These are phyloP conservation scores for Ia io DNA, from an alignment of 2,113 vertebrate species.

Conservation along the genomic window DNA sequence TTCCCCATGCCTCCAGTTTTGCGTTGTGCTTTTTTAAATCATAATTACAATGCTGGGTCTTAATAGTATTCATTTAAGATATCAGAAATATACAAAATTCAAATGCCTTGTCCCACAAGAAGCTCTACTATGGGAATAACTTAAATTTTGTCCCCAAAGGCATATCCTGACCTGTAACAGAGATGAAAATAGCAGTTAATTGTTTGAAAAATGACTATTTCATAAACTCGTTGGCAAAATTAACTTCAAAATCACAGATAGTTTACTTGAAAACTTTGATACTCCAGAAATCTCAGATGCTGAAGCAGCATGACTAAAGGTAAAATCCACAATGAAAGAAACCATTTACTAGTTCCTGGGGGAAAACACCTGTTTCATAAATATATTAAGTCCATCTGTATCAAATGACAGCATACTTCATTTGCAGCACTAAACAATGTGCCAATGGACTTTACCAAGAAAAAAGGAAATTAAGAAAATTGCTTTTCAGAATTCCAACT, in stretches of 20 bases:
- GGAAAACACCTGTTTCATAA: neutral
- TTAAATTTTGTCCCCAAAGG: neutral
- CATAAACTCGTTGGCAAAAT: constrained; percentile 20
- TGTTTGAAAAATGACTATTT: constrained; percentile 15
- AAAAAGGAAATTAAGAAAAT: neutral
- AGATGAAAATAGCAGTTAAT: neutral
- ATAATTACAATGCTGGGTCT: neutral
- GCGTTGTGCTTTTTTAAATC: neutral
- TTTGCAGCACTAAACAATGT: constrained; percentile 10
- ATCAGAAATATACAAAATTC: neutral
- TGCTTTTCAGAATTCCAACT: neutral
- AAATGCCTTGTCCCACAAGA: neutral
- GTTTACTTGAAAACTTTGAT: neutral
- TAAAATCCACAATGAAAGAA: neutral
- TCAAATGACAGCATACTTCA: neutral
- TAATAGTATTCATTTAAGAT: neutral
- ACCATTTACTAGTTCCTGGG: neutral
- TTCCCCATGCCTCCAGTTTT: neutral
- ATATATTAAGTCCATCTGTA: neutral
- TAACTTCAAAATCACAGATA: neutral
- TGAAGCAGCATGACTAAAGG: neutral
- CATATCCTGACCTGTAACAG: neutral
- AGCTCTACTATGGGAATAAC: neutral
- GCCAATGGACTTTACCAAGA: neutral
- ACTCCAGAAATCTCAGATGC: neutral